These are phyloP conservation scores for Sapajus apella DNA, from an alignment of 2,113 vertebrate genomes.

Conservation along the genomic window DNA sequence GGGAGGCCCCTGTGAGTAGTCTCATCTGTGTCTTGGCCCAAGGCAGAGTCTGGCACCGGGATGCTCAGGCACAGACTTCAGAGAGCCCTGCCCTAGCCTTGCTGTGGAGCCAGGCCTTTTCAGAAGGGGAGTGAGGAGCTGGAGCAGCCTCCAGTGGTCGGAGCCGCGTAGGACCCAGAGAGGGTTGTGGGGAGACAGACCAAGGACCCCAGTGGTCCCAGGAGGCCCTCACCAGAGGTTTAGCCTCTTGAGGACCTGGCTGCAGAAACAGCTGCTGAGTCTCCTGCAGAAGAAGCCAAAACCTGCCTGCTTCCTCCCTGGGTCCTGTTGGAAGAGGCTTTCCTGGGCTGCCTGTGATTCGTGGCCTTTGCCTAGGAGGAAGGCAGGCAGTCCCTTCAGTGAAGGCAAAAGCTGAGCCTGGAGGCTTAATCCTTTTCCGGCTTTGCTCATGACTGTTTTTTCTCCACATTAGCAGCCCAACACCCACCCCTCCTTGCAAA, in stretches of 20 bases:
- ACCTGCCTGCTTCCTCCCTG: neutral
- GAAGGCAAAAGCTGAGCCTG: neutral
- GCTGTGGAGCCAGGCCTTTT: neutral
- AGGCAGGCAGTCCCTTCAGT: neutral
- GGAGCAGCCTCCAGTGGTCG: neutral
- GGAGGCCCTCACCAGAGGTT: neutral
- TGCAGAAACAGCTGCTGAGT: neutral
- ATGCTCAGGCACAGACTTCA: neutral
- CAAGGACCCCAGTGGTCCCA: neutral
- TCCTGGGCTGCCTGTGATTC: neutral
- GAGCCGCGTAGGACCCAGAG: neutral
- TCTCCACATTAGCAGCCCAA: neutral
- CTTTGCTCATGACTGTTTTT: neutral
- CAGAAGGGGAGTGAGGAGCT: neutral
- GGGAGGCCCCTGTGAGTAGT: constrained; percentile 8
- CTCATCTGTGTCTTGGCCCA: constrained; percentile 6
- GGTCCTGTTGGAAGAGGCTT: neutral
- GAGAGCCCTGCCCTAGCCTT: neutral
- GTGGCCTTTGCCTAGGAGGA: neutral
- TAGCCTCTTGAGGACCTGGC: neutral
- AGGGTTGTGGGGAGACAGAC: neutral
- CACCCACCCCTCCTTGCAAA: neutral
- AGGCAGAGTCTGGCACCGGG: neutral
- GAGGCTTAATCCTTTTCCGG: neutral
- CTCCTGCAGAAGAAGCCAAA: neutral